Percentiles rank a stretch among this genome's conserved stretches.
These are phyloP conservation scores for Artibeus lituratus DNA, from an alignment of 2,797 vertebrate genomes.

Conservation along the genomic window DNA sequence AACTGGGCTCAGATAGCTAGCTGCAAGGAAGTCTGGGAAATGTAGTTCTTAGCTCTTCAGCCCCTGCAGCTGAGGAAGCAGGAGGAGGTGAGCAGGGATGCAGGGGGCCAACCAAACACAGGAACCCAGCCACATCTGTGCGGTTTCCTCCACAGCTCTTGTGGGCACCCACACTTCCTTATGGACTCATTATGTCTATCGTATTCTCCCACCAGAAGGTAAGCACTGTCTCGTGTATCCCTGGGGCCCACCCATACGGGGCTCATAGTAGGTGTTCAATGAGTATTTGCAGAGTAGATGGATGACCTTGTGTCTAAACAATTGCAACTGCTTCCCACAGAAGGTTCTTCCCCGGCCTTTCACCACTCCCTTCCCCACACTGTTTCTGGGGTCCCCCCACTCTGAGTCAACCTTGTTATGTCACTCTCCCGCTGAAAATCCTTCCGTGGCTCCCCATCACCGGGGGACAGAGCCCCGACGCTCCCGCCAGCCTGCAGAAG, in stretches of 20 bases:
- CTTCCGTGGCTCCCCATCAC: not conserved
- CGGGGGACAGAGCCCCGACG: not conserved
- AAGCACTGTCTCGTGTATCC: fast-evolving
- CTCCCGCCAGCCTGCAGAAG: not conserved
- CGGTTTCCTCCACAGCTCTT: fast-evolving
- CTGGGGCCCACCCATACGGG: not conserved
- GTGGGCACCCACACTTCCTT: not conserved
- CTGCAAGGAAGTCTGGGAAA: not conserved
- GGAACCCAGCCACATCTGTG: fast-evolving
- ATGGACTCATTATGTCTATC: not conserved
- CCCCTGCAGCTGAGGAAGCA: not conserved
- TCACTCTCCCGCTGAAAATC: not conserved
- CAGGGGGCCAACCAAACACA: no score
- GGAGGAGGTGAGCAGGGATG: not conserved
- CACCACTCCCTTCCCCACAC: not conserved
- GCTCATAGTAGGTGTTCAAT: not conserved
- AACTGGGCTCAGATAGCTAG: no score
- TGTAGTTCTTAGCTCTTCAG: not conserved
- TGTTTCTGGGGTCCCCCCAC: not conserved
- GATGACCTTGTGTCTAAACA: not conserved
- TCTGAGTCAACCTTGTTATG: not conserved
- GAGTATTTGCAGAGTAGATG: not conserved
- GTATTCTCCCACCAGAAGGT: fast-evolving
- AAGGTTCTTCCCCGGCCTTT: not conserved
- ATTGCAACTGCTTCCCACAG: not conserved